Conservation (phyloP, 2,888 invertebrate genomes). For the Apamea crenata region DNA sequence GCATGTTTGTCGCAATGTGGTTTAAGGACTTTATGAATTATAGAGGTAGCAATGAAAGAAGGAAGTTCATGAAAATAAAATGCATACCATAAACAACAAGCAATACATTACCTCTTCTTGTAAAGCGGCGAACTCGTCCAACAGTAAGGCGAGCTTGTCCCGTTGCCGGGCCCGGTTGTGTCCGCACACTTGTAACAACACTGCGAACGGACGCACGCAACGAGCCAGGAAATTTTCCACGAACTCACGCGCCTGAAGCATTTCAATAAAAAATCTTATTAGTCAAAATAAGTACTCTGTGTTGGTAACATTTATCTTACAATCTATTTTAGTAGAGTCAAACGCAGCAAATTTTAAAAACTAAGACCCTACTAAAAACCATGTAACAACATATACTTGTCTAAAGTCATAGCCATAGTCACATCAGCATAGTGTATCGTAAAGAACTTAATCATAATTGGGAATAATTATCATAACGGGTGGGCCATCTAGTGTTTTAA, state of each 20-base stretch:
- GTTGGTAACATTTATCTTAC: neutral
- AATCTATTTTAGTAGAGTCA: neutral
- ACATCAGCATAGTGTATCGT: neutral
- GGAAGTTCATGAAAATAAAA: too few relatives aligned
- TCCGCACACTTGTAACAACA: slow-evolving; percentile 96
- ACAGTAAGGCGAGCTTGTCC: slow-evolving; percentile 96
- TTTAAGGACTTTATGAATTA: too few relatives aligned
- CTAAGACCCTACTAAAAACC: neutral
- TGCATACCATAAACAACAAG: too few relatives aligned
- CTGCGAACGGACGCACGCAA: slow-evolving; percentile 96
- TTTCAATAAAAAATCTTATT: neutral
- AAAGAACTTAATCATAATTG: neutral
- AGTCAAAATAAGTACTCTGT: neutral
- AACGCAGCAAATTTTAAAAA: neutral
- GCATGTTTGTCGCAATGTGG: too few relatives aligned
- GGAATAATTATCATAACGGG: too few relatives aligned
- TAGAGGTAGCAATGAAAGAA: too few relatives aligned
- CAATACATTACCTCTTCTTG: slow-evolving; percentile 95
- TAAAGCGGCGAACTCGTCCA: slow-evolving; percentile 97
- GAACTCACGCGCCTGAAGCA: slow-evolving; percentile 93
- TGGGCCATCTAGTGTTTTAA: too few relatives aligned
- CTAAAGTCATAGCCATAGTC: neutral
- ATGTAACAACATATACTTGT: neutral
- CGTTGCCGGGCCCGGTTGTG: slow-evolving; percentile 98
- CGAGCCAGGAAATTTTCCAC: slow-evolving; percentile 97